Percentiles rank a stretch among this genome's conserved stretches.
Conservation (phyloP, 2,888 invertebrate species). For the Psylliodes chrysocephalus region DNA sequence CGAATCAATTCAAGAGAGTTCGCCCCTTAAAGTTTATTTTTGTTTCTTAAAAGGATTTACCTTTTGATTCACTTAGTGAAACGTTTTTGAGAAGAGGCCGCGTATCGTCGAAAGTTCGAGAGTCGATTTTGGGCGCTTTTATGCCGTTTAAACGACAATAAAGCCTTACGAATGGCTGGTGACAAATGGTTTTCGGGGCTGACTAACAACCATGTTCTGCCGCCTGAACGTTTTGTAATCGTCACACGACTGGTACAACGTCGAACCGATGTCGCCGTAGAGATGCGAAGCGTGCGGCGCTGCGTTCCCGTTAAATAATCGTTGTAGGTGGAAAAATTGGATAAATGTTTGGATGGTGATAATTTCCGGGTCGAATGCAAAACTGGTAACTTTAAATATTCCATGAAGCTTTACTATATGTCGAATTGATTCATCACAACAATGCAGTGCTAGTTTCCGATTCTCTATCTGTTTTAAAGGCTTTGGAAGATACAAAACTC, state of each 20-base stretch:
- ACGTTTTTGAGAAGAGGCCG: constrained; percentile 38
- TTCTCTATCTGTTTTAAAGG: no score
- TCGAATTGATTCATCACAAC: no score
- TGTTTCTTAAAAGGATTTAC: constrained; percentile 27
- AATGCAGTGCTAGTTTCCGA: no score
- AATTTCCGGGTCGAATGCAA: no score
- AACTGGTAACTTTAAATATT: no score
- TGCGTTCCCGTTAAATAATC: no score
- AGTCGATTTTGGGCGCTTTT: constrained; percentile 45
- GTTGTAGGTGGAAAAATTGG: no score
- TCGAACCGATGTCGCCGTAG: constrained; percentile 31
- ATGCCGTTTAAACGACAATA: constrained; percentile 47
- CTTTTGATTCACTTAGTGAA: constrained; percentile 35
- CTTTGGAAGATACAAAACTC: no score
- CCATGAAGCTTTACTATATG: no score
- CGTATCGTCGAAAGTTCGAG: constrained; percentile 43
- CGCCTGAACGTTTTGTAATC: constrained; percentile 47
- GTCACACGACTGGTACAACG: constrained; percentile 40
- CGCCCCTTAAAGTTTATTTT: constrained; percentile 18
- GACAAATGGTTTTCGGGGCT: constrained; percentile 52
- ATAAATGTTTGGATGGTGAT: no score
- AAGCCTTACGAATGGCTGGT: constrained; percentile 47
- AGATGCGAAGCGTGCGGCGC: not conserved
- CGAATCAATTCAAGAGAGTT: constrained; percentile 1
- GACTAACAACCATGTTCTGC: constrained; percentile 50